phyloP scores from a whole-genome alignment of 2,888 invertebrate species.

The Callyntrura guangdongensis region DNA sequence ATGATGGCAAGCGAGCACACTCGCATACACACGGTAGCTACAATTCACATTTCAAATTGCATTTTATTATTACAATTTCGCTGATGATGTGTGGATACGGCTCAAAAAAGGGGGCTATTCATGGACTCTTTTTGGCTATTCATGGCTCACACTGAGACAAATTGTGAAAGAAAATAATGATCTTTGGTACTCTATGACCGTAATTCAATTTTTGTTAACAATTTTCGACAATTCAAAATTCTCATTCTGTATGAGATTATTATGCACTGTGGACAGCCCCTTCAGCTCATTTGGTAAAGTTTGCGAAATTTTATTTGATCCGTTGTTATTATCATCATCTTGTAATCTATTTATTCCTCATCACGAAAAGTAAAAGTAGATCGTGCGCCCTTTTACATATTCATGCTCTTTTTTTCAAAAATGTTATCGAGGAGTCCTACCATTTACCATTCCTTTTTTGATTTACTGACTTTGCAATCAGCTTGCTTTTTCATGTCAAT shows the following conservation, averaged over 20 bases:
- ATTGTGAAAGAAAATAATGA: not conserved
- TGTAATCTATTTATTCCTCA: constrained; percentile 60
- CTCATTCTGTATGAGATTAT: not conserved
- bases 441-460: constrained; percentile 26
- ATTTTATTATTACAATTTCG: constrained; percentile 23
- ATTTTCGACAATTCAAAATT: not conserved
- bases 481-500: constrained; percentile 53
- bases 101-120: not conserved
- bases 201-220: too few relatives aligned
- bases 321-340: constrained; percentile 13
- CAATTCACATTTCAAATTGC: constrained; percentile 31
- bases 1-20: not conserved
- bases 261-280: not conserved
- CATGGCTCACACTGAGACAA: not conserved
- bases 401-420: constrained; percentile 34
- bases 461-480: constrained; percentile 50
- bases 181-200: not conserved
- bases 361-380: constrained; percentile 57
- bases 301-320: constrained; percentile 13
- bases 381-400: constrained; percentile 30
- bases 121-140: not conserved
- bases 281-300: constrained; percentile 3
- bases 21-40: constrained; percentile 26
- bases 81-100: not conserved
- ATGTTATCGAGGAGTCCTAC: not conserved